Evolutionary conservation across 92 coral and sea anemone genomes (phyloP), one percentile per base, ranked within the genome.

Genomic region (Zoanthus sociatus): DNA sequence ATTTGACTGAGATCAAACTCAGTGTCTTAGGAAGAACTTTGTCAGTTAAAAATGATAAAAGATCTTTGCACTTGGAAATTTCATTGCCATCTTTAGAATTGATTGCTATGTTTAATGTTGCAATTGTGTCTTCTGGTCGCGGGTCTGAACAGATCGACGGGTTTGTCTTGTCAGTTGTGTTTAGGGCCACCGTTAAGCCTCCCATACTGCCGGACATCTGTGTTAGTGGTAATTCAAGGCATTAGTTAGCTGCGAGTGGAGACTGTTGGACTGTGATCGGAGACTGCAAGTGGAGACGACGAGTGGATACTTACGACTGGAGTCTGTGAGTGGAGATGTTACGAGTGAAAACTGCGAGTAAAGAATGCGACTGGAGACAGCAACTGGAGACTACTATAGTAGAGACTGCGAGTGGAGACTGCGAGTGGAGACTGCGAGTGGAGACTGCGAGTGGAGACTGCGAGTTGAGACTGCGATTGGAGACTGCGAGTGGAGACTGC

Each of bases 1-100:
- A 84, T 9, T 91, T 90, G 4, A 84, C 88, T 16, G 82, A 89
- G 12, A 94, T 91, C 15, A 94, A 61, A 50, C 91, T 94, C 87
- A 89, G 44, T 1, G 93, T 94, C 92, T 91, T 94, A 4, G 98
- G 98, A 61, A 94, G 68, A 2, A 93, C 98, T 51, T 94, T 95
- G 45, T 93, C 98, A 20, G 92, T 91, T 9, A 94, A 46, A 69
- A 94, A 94, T 76, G 84, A 76, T 71, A 94, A 54, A 77, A 94
- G 88, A 71, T 94, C 98, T 56, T 86, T 90, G 69, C 98, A 94
- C 84, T 91, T 92, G 5, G 90, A 76, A 78, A 87, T 84, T 44
- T 86, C 88, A 75, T 92, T 89, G 0, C 53, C 87, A 67, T 92
- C 79, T 16, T 93, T 89, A 33, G 82, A 87, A 72, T 82, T 89